A percentile compares a stretch with the other conserved stretches of the same genome.
phyloP scores from a whole-genome alignment of 1,140 invertebrate genomes.

The Samia ricini region DNA sequence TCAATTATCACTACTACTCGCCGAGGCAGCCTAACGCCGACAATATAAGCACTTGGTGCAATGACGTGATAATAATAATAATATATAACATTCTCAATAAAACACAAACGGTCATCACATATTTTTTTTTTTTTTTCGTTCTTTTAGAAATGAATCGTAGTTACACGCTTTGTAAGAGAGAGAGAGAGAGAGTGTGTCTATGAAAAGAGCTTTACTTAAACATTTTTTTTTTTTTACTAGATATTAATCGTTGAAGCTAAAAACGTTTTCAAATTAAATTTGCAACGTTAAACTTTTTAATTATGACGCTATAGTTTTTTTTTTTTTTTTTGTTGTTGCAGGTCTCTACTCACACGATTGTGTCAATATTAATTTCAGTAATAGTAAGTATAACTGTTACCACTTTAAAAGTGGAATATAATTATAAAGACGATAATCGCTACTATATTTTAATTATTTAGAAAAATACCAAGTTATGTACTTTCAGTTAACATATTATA shows the following conservation, averaged over 20 bases:
- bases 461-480: constrained; percentile 76
- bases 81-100: constrained; percentile 43
- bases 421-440: constrained; percentile 56
- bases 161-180: constrained; percentile 18
- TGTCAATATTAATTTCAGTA: constrained; percentile 41
- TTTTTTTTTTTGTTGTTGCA: not conserved
- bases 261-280: constrained; percentile 70
- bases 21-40: constrained; percentile 51
- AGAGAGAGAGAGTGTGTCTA: not conserved
- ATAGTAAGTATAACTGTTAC: constrained; percentile 53
- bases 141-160: constrained; percentile 43
- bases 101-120: constrained; percentile 62
- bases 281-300: constrained; percentile 46
- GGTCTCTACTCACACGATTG: not conserved
- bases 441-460: constrained; percentile 67
- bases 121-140: constrained; percentile 25
- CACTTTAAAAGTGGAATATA: constrained; percentile 60
- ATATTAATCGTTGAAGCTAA: constrained; percentile 29
- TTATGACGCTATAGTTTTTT: constrained; percentile 24
- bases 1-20: constrained; percentile 43
- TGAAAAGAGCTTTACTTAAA: constrained; percentile 13
- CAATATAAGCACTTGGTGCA: constrained; percentile 69
- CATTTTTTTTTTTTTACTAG: not conserved
- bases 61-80: constrained; percentile 47
- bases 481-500: constrained; percentile 76